Percentiles rank a stretch among this genome's conserved stretches.
phyloP scores from a whole-genome alignment of 1,140 invertebrate species.

The Rhagoletis pomonella region DNA sequence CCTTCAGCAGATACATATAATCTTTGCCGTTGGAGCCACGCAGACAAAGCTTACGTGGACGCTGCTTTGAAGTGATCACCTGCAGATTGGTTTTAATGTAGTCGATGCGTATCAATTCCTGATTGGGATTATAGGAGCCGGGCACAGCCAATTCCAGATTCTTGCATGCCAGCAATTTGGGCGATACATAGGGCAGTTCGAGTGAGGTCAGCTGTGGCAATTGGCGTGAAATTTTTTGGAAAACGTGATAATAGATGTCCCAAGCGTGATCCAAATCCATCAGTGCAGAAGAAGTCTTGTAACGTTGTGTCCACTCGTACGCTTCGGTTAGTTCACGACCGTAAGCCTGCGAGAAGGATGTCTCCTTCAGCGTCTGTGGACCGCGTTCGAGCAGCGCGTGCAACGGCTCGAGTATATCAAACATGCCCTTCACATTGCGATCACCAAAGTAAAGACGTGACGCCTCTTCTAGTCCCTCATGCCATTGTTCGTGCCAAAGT shows the following conservation, averaged over 20 bases:
- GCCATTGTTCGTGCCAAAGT: conserved; percentile 99
- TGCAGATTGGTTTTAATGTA: conserved; percentile 87
- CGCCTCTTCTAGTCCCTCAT: conserved; percentile 98
- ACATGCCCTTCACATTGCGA: conserved; percentile 95
- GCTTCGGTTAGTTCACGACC: conserved; percentile 95
- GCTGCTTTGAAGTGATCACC: conserved; percentile 98
- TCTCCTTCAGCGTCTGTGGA: conserved; percentile 96
- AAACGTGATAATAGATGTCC: conserved; percentile 99
- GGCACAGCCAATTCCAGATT: conserved; percentile 96
- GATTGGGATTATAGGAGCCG: conserved; percentile 94
- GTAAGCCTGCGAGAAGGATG: conserved; percentile 97
- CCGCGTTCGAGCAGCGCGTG: conserved; percentile 95
- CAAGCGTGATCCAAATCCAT: conserved; percentile 97
- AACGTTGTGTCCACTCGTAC: conserved; percentile 94
- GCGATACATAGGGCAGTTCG: conserved; percentile 97
- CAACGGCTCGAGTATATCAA: conserved; percentile 94
- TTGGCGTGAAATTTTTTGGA: conserved; percentile 95
- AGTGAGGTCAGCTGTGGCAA: conserved; percentile 91
- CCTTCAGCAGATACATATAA: conserved; percentile 98
- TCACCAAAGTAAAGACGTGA: conserved; percentile 97
- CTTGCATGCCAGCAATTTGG: conserved; percentile 89
- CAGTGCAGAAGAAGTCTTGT: conserved; percentile 88
- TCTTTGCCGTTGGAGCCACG: conserved; percentile 97
- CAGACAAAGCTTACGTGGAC: conserved; percentile 95
- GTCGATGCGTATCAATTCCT: conserved; percentile 83